phyloP scores from a whole-genome alignment of 2,797 vertebrate species.

The Lacerta viridis region DNA sequence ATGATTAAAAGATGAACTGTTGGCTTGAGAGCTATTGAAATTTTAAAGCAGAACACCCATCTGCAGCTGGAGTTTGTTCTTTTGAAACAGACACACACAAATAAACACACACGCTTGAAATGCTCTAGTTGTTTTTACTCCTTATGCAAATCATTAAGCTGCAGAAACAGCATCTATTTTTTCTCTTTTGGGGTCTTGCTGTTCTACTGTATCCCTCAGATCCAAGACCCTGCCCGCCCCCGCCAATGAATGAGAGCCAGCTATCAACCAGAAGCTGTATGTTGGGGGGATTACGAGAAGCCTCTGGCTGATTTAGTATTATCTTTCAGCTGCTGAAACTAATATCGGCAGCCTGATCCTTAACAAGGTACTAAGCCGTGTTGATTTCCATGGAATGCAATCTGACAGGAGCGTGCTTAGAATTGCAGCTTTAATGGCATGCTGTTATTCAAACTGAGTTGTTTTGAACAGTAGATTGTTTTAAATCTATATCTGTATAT shows the following conservation, averaged over 20 bases:
- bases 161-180: slow-evolving; percentile 73
- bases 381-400: neutral
- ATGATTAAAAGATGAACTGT: no score
- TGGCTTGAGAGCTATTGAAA: slow-evolving; percentile 2
- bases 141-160: slow-evolving; percentile 76
- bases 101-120: slow-evolving; percentile 63
- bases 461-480: no score
- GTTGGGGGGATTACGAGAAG: slow-evolving; percentile 57
- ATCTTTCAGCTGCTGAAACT: slow-evolving; percentile 48
- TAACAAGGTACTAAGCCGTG: neutral
- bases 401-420: neutral
- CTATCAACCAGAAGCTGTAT: slow-evolving; percentile 56
- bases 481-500: no score
- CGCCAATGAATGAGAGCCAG: slow-evolving; percentile 47
- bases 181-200: slow-evolving; percentile 39
- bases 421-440: no score
- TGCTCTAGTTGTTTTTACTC: slow-evolving; percentile 63
- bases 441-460: no score
- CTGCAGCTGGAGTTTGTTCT: no score
- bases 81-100: slow-evolving; percentile 51
- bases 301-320: slow-evolving; percentile 58
- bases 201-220: slow-evolving; percentile 72
- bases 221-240: slow-evolving; percentile 31
- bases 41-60: slow-evolving; percentile 65
- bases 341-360: neutral